Base-by-base conservation (phyloP, 2,797 vertebrate genomes). In the Naso thynnoides region DNA sequence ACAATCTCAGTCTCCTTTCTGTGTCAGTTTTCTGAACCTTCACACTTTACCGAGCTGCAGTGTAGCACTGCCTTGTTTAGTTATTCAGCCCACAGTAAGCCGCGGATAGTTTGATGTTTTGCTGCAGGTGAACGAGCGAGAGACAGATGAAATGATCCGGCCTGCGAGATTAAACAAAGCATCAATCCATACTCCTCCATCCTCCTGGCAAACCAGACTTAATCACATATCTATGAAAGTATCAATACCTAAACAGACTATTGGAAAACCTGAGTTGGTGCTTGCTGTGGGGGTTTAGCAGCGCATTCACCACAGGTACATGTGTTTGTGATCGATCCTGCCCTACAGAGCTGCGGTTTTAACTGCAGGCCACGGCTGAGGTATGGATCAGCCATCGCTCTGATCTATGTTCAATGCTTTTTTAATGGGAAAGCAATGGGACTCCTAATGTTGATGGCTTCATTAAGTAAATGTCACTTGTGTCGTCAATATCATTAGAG, bases 401-500 rank as follows among this genome's bases (percentile, higher is more conserved):
- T 85, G 88, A 89, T 89, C 79, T 86, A 87, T 31, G 72, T 54
- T 76, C 83, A 76, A 89, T 82, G 74, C 63, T 85, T 77, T 29
- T 78, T 86, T 86, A 84, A 88, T 88, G 86, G 79, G 76, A 85
- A 85, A 87, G 87, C 88, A 87, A 90, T 85, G 86, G 88, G 71
- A 86, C 76, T 59, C 50, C 45, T 24, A 55, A 18, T 65, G 47
- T 73, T 91, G 88, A 92, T 86, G 86, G 86, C 88, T 86, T 90
- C 90, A 91, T 94, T 93, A 93, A 89, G 86, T 88, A 89, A 92
- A 92, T 90, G 91, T 82, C 83, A 85, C 77, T 81, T 29, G 64
- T 70, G 81, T 79, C 64, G 54, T 90, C 90, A 74, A 89, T 91
- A 88, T 83, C 83, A 87, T 88, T 88, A 86, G 72, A 72, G 80